Evolutionary conservation across 2,888 invertebrate genomes (phyloP), one percentile per base, ranked within the genome.

Genomic region (Onchidella celtica): DNA sequence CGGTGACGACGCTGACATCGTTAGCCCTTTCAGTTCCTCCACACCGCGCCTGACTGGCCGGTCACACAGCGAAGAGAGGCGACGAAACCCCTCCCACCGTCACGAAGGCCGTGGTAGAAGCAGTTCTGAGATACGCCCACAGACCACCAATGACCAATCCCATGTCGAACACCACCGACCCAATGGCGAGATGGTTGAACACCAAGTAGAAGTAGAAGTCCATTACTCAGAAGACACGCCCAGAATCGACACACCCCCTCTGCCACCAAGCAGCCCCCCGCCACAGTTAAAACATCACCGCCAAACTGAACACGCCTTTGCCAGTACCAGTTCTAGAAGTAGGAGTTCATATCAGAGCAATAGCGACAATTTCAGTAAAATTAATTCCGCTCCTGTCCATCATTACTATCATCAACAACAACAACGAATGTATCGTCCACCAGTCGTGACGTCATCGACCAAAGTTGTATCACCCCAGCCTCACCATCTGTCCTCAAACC

Each of bases 11-110:
- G 72, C 74, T 1, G 70, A 73, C 36, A 74, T 66, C 47, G 65
- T 74, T 14, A 63, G 9, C 68, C 40, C 61, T 40, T 81, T 82
- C 66, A 79, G 79, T 40, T 69, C 84, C 38, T 84, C 84, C 68
- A 82, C 84, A 3, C 84, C 84, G 2, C 61, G 84, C 9, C 47
- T 63, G 57, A 40, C 70, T 2, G 57, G 70, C 27, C 47, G 82
- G 27, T 59, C 57, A 65, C 82, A 77, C 36, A 82, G 82, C 40
- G 82, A 77, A 32, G 82, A 82, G 38, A 47, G 78, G 6, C 27
- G 61, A n/a, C 27, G 14, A 9, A 61, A 21, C 27, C n/a, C 61
- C 61, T 24, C 21, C 14, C 61, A 61, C 6, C 61, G n/a, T 14
- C 61, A 61, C 4, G 11, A 61, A n/a, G 4, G 6, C 4, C 61